phyloP scores from a whole-genome alignment of 2,888 invertebrate genomes.

The Brachycybe producta region DNA sequence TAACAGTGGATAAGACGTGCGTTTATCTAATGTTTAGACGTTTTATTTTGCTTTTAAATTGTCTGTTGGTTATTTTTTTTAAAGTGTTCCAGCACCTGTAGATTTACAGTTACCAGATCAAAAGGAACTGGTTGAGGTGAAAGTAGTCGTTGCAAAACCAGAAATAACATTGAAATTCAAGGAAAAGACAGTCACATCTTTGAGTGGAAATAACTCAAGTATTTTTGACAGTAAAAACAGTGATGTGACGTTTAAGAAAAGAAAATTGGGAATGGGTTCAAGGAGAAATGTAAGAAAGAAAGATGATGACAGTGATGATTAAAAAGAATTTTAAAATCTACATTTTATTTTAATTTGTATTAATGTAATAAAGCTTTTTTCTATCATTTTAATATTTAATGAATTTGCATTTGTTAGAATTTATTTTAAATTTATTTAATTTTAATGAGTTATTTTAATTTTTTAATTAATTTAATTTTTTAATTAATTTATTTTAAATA shows the following conservation, averaged over 20 bases:
- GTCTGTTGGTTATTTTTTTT: neutral
- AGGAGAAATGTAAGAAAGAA: conserved; percentile 2
- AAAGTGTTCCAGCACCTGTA: neutral
- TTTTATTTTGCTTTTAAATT: neutral
- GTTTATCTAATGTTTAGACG: neutral
- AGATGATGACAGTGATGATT: neutral
- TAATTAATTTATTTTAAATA: no score
- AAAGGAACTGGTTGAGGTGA: neutral
- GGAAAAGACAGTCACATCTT: conserved; percentile 7
- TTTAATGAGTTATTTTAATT: no score
- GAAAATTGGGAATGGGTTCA: neutral
- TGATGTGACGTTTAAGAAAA: conserved; percentile 8
- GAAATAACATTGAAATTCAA: conserved; percentile 5
- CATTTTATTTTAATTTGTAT: no score
- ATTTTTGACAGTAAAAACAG: neutral
- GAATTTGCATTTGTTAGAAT: no score
- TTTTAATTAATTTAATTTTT: no score
- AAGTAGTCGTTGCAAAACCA: neutral
- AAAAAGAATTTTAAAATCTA: no score
- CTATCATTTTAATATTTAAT: no score
- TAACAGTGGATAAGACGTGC: conserved; percentile 1
- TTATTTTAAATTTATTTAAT: no score
- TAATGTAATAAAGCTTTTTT: no score
- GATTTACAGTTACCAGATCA: conserved; percentile 9
- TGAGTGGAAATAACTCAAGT: neutral